These are phyloP conservation scores for Plagiodera versicolora DNA, from an alignment of 2,888 invertebrate species.

Conservation along the genomic window DNA sequence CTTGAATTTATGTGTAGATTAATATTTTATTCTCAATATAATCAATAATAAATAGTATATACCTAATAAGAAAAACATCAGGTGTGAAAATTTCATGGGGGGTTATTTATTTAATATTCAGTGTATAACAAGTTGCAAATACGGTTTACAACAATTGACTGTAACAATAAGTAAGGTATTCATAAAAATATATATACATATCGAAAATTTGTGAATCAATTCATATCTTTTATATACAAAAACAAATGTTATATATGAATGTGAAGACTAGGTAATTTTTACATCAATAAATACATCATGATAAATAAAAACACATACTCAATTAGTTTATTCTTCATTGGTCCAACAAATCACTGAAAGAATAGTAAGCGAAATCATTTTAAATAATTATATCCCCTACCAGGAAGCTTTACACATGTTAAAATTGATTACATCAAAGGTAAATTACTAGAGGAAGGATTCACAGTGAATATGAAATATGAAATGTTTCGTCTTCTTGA, in stretches of 20 bases:
- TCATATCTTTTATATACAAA: slow-evolving; percentile 37
- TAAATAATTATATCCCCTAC: slow-evolving; percentile 13
- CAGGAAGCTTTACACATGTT: slow-evolving; percentile 9
- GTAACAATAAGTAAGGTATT: slow-evolving; percentile 32
- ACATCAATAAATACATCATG: slow-evolving; percentile 19
- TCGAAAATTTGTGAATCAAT: slow-evolving; percentile 30
- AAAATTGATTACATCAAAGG: neutral
- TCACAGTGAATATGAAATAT: no score
- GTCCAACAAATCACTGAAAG: slow-evolving; percentile 47
- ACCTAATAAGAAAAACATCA: no score
- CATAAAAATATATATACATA: slow-evolving; percentile 38
- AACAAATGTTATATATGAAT: slow-evolving; percentile 28
- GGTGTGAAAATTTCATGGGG: neutral
- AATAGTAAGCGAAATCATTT: slow-evolving; percentile 27
- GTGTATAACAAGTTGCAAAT: slow-evolving; percentile 39
- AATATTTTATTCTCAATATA: no score
- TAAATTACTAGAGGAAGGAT: no score
- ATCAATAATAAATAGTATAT: no score
- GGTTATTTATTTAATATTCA: slow-evolving; percentile 33
- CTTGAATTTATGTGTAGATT: no score
- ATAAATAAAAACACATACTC: slow-evolving; percentile 28
- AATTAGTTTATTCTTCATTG: slow-evolving; percentile 40
- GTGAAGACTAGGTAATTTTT: slow-evolving; percentile 43
- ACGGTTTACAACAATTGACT: slow-evolving; percentile 36
- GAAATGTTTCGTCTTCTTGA: no score